These are phyloP conservation scores for Tympanoctomys barrerae DNA, from an alignment of 2,797 vertebrate genomes.

Conservation along the genomic window DNA sequence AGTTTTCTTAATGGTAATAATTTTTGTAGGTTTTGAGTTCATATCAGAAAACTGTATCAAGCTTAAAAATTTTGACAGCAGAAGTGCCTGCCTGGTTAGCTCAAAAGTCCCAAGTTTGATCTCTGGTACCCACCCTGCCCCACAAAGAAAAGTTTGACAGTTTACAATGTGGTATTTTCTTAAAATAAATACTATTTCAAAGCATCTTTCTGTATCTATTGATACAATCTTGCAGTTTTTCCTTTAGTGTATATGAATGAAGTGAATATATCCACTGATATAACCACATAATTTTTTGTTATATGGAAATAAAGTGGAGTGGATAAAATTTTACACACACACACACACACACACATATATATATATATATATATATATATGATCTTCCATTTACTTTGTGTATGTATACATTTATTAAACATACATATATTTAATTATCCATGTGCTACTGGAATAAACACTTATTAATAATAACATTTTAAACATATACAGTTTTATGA, in stretches of 20 bases:
- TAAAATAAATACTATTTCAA: not conserved
- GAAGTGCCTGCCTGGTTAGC: too few relatives aligned
- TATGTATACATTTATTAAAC: not conserved
- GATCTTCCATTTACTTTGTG: not conserved
- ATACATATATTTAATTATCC: not conserved
- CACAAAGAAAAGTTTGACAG: too few relatives aligned
- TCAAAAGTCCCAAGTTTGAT: too few relatives aligned
- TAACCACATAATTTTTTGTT: not conserved
- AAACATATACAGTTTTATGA: not conserved
- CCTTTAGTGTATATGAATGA: not conserved
- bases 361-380: not conserved
- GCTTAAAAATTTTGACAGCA: not conserved
- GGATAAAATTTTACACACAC: too few relatives aligned
- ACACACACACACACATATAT: too few relatives aligned
- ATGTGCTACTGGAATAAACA: not conserved
- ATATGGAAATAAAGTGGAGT: slow-evolving; percentile 5
- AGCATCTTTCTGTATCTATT: not conserved
- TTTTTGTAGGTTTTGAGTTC: not conserved
- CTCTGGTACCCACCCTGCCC: too few relatives aligned
- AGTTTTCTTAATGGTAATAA: not conserved
- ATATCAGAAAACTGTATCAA: not conserved
- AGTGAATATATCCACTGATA: not conserved
- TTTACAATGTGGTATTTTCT: not conserved
- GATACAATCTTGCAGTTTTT: not conserved
- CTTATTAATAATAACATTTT: not conserved